phyloP scores from a whole-genome alignment of 2,113 vertebrate genomes.

The Syngnathus scovelli region DNA sequence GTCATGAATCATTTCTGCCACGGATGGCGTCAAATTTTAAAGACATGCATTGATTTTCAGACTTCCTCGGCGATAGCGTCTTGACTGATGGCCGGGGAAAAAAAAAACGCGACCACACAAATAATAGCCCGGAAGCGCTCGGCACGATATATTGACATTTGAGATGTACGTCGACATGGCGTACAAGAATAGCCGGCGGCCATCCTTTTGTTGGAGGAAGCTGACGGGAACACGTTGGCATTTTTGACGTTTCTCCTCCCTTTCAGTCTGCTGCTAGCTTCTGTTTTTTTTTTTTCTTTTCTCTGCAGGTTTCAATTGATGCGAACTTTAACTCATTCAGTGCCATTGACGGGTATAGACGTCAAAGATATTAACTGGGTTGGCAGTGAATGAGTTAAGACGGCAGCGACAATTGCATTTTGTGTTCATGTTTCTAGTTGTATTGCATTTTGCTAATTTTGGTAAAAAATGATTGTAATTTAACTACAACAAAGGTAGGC shows the following conservation, averaged over 20 bases:
- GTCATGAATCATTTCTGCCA: background rate
- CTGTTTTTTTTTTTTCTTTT: background rate
- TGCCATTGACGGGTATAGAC: no score
- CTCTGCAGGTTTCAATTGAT: background rate
- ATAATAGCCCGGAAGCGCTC: constrained; percentile 6
- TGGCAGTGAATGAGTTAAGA: no score
- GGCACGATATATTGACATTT: constrained; percentile 8
- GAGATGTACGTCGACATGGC: background rate
- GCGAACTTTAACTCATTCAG: no score
- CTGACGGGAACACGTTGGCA: background rate
- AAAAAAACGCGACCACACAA: constrained; percentile 2
- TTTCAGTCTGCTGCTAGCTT: background rate
- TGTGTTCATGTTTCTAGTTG: no score
- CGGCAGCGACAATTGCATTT: no score
- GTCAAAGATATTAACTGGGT: no score
- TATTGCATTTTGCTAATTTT: no score
- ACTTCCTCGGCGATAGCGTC: background rate
- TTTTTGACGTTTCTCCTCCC: background rate
- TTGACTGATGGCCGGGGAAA: constrained; percentile 2
- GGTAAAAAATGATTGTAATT: no score
- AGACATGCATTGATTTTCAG: background rate
- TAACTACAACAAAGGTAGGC: no score
- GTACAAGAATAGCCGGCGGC: background rate
- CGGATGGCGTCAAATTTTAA: background rate
- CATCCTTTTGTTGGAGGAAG: background rate